These are phyloP conservation scores for Nomada fucata DNA, from an alignment of 2,888 invertebrate species.

Conservation along the genomic window DNA sequence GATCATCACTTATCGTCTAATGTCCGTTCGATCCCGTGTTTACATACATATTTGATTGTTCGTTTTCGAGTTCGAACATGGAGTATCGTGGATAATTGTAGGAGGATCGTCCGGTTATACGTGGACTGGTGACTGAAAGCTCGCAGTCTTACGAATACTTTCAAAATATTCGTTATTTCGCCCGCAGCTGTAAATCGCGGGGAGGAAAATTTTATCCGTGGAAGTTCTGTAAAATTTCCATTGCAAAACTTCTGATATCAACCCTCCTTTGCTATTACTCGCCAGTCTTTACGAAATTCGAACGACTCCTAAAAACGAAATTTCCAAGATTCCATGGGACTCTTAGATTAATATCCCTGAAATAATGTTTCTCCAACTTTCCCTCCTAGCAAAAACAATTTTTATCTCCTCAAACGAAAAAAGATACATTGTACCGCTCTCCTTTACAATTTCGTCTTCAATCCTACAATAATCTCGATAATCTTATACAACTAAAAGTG, in stretches of 20 bases:
- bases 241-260: too few species aligned
- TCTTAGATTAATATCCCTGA: constrained; percentile 18
- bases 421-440: not conserved
- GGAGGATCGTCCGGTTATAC: not conserved
- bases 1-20: constrained; percentile 12
- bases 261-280: not conserved
- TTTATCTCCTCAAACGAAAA: not conserved
- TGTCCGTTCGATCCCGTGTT: not conserved
- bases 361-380: not conserved
- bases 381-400: not conserved
- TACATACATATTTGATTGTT: constrained; percentile 11
- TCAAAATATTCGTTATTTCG: too few species aligned
- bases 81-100: not conserved
- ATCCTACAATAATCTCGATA: not conserved
- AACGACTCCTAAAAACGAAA: not conserved
- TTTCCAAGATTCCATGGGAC: not conserved
- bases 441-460: not conserved
- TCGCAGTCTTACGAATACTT: too few species aligned
- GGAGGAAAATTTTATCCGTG: too few species aligned
- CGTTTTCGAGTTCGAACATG: constrained; percentile 15
- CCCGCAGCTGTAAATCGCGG: too few species aligned
- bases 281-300: not conserved
- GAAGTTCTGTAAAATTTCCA: too few species aligned
- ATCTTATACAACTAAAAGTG: not conserved
- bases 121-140: constrained; percentile 6